These are phyloP conservation scores for Conops quadrifasciatus DNA, from an alignment of 2,888 invertebrate species.

Conservation along the genomic window DNA sequence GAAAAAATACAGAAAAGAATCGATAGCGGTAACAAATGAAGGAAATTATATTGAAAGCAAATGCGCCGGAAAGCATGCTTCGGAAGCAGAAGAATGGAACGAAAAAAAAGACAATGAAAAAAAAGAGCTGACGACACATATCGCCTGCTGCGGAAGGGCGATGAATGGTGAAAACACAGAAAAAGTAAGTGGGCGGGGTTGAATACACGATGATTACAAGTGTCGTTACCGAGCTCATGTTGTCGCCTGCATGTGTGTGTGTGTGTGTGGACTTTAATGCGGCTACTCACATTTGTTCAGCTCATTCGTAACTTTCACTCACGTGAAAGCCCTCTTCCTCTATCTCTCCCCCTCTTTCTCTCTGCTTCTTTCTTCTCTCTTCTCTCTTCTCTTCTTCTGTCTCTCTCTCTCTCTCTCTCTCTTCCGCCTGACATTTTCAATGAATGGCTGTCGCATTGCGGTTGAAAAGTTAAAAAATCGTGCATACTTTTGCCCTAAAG, in stretches of 20 bases:
- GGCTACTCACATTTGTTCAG: too few relatives aligned
- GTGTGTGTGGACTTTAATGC: neutral
- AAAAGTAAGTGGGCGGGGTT: neutral
- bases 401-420: neutral
- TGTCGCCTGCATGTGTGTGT: neutral
- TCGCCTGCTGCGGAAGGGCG: neutral
- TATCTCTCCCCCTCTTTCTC: neutral
- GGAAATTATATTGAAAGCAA: neutral
- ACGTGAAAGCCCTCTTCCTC: neutral
- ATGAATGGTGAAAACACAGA: neutral
- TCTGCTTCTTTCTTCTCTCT: neutral
- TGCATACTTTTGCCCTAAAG: constrained; percentile 12
- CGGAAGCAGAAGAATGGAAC: too few relatives aligned
- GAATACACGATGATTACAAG: constrained; percentile 14
- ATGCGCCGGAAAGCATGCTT: constrained; percentile 11
- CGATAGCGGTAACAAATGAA: neutral
- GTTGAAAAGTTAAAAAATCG: constrained; percentile 43
- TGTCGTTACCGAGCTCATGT: neutral
- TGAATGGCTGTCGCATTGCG: constrained; percentile 47
- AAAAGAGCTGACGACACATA: neutral
- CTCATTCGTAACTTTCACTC: neutral
- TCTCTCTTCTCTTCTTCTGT: neutral
- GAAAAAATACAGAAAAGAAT: too few relatives aligned
- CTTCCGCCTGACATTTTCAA: neutral
- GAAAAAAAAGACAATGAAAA: neutral